Conservation (phyloP, 2,113 vertebrate species). For the Rhabdornis inornatus region DNA sequence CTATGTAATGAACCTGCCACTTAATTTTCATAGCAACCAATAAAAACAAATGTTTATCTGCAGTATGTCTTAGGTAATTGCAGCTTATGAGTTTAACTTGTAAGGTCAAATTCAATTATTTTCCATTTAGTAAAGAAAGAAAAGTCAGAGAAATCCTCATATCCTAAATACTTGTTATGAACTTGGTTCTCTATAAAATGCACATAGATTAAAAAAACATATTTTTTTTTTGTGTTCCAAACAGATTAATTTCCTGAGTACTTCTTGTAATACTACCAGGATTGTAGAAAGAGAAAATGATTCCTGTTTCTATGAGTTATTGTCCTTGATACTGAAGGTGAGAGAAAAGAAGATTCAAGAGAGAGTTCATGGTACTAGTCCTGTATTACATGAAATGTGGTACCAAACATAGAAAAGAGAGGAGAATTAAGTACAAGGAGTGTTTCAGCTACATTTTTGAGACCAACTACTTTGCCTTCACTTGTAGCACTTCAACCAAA, state of each 20-base stretch:
- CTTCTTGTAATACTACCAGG: background rate
- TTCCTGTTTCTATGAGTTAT: background rate
- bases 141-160: background rate
- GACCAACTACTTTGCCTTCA: background rate
- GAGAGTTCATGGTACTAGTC: background rate
- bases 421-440: background rate
- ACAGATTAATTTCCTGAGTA: background rate
- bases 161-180: background rate
- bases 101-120: background rate
- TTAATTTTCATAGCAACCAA: background rate
- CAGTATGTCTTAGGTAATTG: background rate
- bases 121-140: background rate
- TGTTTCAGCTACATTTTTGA: background rate
- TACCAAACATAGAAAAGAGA: background rate
- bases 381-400: background rate
- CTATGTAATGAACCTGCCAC: background rate
- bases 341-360: background rate
- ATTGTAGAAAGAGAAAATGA: background rate
- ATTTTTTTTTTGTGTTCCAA: background rate
- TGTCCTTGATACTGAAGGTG: background rate
- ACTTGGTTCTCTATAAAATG: background rate
- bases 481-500: background rate
- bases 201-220: background rate
- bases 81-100: background rate
- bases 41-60: background rate